These are phyloP conservation scores for Eugnorisma glareosa DNA, from an alignment of 2,888 invertebrate species.

Conservation along the genomic window DNA sequence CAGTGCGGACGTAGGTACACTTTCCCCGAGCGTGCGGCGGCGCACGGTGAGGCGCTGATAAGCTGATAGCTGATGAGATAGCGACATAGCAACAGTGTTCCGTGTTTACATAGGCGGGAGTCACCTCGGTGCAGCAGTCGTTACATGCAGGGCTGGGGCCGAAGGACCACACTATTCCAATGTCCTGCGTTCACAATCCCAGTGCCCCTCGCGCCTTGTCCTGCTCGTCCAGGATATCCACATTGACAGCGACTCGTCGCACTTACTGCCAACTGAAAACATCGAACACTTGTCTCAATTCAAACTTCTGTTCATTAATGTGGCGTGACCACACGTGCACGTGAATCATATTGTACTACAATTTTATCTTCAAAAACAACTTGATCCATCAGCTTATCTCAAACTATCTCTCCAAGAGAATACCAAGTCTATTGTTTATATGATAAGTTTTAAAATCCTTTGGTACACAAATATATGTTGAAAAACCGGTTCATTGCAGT, in stretches of 20 bases:
- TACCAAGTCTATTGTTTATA: not conserved
- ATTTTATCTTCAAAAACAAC: slow-evolving; percentile 73
- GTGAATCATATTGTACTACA: slow-evolving; percentile 48
- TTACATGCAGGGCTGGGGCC: not conserved
- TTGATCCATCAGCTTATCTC: slow-evolving; percentile 73
- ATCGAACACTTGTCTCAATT: not conserved
- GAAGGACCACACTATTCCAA: slow-evolving; percentile 6
- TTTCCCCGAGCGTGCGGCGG: slow-evolving; percentile 15
- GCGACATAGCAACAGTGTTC: slow-evolving; percentile 47
- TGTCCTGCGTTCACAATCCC: no score
- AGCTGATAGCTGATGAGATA: slow-evolving; percentile 35
- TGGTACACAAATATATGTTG: not conserved
- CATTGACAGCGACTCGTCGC: not conserved
- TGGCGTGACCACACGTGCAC: slow-evolving; percentile 28
- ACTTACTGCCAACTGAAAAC: not conserved
- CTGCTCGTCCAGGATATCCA: not conserved
- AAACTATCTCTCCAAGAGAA: slow-evolving; percentile 30
- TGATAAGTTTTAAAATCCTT: slow-evolving; percentile 35
- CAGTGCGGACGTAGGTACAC: slow-evolving; percentile 21
- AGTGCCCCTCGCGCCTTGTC: no score
- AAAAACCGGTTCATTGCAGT: slow-evolving; percentile 57
- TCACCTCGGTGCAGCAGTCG: slow-evolving; percentile 24
- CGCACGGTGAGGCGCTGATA: slow-evolving; percentile 34
- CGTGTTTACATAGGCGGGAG: slow-evolving; percentile 36
- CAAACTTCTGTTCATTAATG: slow-evolving; percentile 4